phyloP scores from a whole-genome alignment of 2,888 invertebrate species.

The Dioctria linearis region DNA sequence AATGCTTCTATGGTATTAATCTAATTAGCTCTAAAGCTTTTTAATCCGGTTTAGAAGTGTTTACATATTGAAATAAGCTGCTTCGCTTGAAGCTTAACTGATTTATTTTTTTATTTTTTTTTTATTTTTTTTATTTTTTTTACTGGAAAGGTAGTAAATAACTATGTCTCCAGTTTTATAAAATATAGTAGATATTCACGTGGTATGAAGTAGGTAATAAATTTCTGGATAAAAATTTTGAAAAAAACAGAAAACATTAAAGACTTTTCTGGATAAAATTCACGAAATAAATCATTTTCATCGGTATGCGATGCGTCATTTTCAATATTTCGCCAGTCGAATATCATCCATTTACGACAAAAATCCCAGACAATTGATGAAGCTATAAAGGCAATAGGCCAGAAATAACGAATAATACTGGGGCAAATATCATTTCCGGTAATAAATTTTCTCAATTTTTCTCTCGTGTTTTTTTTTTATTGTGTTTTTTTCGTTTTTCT shows the following conservation, averaged over 20 bases:
- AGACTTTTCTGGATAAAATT: neutral
- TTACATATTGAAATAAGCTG: too few relatives aligned
- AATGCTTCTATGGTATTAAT: too few relatives aligned
- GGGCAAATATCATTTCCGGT: neutral
- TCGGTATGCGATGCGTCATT: neutral
- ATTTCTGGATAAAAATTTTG: neutral
- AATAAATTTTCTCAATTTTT: neutral
- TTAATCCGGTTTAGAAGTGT: too few relatives aligned
- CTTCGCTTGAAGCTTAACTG: too few relatives aligned
- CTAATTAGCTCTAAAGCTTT: too few relatives aligned
- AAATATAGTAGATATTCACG: too few relatives aligned
- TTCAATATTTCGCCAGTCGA: conserved; percentile 4
- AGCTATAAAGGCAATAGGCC: conserved; percentile 15
- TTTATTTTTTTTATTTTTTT: too few relatives aligned
- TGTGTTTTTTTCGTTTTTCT: neutral
- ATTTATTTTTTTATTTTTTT: too few relatives aligned
- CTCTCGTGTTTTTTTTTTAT: conserved; percentile 12
- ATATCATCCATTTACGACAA: conserved; percentile 19
- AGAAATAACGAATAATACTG: conserved; percentile 5
- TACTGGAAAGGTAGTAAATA: too few relatives aligned
- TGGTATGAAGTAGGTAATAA: too few relatives aligned
- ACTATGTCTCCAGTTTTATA: too few relatives aligned
- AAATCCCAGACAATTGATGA: conserved; percentile 13
- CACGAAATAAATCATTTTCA: conserved; percentile 16
- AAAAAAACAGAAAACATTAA: neutral